These are phyloP conservation scores for Dendrophyllia cribrosa DNA, from an alignment of 64 coral and sea anemone genomes.

Conservation along the genomic window DNA sequence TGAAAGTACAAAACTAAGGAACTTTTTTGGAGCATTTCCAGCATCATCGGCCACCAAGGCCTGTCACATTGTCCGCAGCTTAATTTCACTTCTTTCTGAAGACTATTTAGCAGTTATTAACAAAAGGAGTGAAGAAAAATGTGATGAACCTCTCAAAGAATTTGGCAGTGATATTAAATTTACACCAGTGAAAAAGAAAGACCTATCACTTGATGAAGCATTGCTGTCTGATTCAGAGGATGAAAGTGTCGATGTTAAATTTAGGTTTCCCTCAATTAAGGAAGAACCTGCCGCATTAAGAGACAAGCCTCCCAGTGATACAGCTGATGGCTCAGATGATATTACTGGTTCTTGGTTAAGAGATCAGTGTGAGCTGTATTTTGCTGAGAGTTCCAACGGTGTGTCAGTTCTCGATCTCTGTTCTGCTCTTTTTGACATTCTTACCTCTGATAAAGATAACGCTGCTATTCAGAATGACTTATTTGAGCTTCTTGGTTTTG, in stretches of 20 bases:
- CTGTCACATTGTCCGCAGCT: conserved; percentile 75
- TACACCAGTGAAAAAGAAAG: conserved; percentile 13
- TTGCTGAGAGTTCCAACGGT: conserved; percentile 50
- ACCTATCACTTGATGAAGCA: conserved; percentile 53
- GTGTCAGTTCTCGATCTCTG: conserved; percentile 81
- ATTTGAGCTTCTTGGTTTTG: conserved; percentile 96
- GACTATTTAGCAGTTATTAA: conserved; percentile 70
- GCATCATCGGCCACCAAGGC: conserved; percentile 82
- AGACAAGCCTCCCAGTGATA: background rate
- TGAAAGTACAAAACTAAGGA: conserved; percentile 66
- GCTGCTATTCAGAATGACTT: conserved; percentile 94
- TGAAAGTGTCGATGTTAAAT: conserved; percentile 38
- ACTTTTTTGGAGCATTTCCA: conserved; percentile 86
- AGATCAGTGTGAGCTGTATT: conserved; percentile 78
- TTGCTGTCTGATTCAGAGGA: conserved; percentile 84
- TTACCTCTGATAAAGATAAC: conserved; percentile 86
- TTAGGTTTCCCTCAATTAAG: background rate
- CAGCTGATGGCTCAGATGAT: background rate
- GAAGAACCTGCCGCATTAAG: conserved; percentile 14
- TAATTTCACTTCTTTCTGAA: conserved; percentile 63
- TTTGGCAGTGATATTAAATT: conserved; percentile 90
- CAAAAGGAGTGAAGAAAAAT: conserved; percentile 40
- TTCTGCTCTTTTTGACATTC: conserved; percentile 96
- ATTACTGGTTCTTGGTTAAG: conserved; percentile 83
- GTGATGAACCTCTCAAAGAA: conserved; percentile 37